Conservation (phyloP, 2,797 vertebrate genomes). For the Anableps anableps region DNA sequence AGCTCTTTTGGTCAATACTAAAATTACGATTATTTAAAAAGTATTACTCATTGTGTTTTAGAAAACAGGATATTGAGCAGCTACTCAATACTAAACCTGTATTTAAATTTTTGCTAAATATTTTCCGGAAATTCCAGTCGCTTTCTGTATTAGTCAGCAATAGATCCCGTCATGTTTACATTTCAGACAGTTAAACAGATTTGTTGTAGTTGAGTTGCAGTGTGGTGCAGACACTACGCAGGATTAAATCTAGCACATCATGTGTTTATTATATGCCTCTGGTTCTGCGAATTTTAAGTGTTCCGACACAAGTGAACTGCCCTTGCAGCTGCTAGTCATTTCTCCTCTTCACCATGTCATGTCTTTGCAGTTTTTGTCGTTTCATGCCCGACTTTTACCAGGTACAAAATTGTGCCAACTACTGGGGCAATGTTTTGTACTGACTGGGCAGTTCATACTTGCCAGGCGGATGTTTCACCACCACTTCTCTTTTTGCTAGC, state of each 20-base stretch:
- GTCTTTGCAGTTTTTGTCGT: not conserved
- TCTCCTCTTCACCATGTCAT: not conserved
- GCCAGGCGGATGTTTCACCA: not conserved
- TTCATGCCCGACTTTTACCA: not conserved
- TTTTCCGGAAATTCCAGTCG: not conserved
- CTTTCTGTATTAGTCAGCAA: not conserved
- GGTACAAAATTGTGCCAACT: not conserved
- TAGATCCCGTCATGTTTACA: not conserved
- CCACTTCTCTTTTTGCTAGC: not conserved
- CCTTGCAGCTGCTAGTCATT: not conserved
- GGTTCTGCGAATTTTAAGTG: not conserved
- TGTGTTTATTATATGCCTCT: not conserved
- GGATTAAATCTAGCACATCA: not conserved
- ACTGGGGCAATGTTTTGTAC: not conserved
- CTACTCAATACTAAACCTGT: not conserved
- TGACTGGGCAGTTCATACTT: not conserved
- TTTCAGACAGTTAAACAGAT: not conserved
- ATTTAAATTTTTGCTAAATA: not conserved
- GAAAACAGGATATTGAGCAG: not conserved
- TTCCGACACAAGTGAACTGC: not conserved
- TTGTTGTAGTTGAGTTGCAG: not conserved
- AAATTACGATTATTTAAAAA: not conserved
- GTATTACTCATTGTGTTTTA: not conserved
- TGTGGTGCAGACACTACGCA: not conserved
- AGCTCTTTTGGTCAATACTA: not conserved